Evolutionary conservation across 2,888 invertebrate genomes (phyloP).

Genomic region (Stegophylla sp.): DNA sequence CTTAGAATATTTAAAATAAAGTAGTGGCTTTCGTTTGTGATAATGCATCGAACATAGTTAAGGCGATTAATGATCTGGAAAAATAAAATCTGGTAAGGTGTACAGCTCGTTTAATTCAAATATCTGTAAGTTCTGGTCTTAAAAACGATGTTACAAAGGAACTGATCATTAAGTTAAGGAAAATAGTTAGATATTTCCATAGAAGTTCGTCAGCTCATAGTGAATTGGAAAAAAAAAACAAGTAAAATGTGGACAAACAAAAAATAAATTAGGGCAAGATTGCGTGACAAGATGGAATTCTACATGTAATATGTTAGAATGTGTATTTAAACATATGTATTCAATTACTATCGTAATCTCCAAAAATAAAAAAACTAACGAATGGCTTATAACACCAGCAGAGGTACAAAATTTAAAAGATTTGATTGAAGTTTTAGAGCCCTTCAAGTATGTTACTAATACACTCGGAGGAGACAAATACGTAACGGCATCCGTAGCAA

Average conservation of each 20-base stretch:
- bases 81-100: slow-evolving; percentile 8
- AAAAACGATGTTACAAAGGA: slow-evolving; percentile 5
- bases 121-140: slow-evolving; percentile 6
- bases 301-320: slow-evolving; percentile 20
- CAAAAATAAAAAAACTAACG: slow-evolving; percentile 19
- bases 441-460: slow-evolving; percentile 8
- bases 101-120: slow-evolving; percentile 1
- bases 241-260: slow-evolving; percentile 13
- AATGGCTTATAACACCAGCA: slow-evolving; percentile 19
- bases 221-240: slow-evolving; percentile 22
- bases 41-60: slow-evolving; percentile 7
- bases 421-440: slow-evolving; percentile 15
- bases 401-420: slow-evolving; percentile 24
- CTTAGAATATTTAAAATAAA: slow-evolving; percentile 3
- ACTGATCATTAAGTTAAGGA: slow-evolving; percentile 13
- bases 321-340: slow-evolving; percentile 3
- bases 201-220: slow-evolving; percentile 17
- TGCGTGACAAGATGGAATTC: slow-evolving; percentile 5
- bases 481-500: slow-evolving; percentile 11
- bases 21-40: slow-evolving; percentile 9
- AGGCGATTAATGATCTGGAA: slow-evolving; percentile 4
- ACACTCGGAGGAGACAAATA: slow-evolving; percentile 5
- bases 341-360: slow-evolving; percentile 1
- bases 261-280: slow-evolving; percentile 24
- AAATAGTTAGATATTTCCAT: background rate